Base-by-base conservation (phyloP, 2,113 vertebrate genomes). In the Rhegmatorhina hoffmannsi region DNA sequence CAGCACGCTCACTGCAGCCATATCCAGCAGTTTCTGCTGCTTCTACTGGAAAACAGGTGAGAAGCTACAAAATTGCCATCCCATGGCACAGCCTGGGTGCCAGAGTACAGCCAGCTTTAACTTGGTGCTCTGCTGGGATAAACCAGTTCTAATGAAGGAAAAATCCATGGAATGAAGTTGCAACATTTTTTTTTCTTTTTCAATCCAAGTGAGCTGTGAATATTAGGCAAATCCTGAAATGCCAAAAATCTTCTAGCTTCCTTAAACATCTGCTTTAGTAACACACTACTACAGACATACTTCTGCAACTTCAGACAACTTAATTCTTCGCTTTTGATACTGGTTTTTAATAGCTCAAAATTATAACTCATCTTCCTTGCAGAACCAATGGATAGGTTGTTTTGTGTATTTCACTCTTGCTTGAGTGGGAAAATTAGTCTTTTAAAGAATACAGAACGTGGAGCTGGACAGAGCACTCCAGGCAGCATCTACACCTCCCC, bases 111-210 rank as follows among this genome's bases (percentile, higher is more conserved):
- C 43, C 46, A 34, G 46, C 49, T 36, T 10, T 2, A 9, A 47
- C 53, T 36, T 11, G 46, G 73, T 0, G 7, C 80, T 80, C 72
- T 29, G 74, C 73, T 47, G 90, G 58, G 50, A 55, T 40, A 77
- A 55, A 17, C 63, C 17, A 15, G 20, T 50, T 33, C 67, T 29
- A 36, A 87, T 11, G 60, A 81, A 28, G 7, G 38, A 89, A 86
- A 94, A 84, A 91, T 36, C 62, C n/a, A 81, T 29, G 72, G 89
- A 86, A 85, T 67, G 73, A 77, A 66, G 34, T 77, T 74, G 38
- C 68, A 91, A 59, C 13, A 13, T 28, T 63, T 84, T 79, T n/a
- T n/a, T 21, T 62, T 28, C 21, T 59, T 36, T 79, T 84, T 73
- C 38, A 53, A 2, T 81, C 24, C 62, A 63, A 47, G 36, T 47